Conservation (phyloP, 2,113 vertebrate species). For the Nicator chloris region DNA sequence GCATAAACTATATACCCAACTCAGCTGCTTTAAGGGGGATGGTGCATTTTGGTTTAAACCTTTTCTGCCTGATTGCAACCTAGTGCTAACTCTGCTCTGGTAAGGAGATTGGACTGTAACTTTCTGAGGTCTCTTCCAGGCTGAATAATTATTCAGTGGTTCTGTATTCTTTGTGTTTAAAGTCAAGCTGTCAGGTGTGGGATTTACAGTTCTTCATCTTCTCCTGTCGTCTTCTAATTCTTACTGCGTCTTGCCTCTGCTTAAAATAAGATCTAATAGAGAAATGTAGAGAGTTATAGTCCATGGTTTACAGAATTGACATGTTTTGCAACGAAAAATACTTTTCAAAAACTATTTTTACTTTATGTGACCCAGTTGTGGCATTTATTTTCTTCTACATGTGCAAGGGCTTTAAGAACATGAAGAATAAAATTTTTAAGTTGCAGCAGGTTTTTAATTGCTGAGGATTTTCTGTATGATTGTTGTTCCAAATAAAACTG, state of each 20-base stretch:
- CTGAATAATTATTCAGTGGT: neutral
- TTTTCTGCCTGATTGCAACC: neutral
- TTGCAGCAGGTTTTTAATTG: neutral
- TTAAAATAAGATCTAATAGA: neutral
- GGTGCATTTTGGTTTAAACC: neutral
- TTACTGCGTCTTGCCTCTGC: neutral
- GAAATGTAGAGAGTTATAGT: neutral
- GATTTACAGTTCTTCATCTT: neutral
- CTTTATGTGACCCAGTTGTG: neutral
- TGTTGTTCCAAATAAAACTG: neutral
- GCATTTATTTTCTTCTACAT: neutral
- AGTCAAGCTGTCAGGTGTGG: neutral
- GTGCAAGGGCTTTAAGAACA: neutral
- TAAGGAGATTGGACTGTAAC: neutral
- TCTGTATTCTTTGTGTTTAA: neutral
- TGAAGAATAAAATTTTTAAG: neutral
- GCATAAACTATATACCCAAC: neutral
- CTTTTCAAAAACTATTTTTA: neutral
- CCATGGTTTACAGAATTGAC: neutral
- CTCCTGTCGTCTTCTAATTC: neutral
- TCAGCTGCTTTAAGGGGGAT: neutral
- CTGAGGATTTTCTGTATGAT: neutral
- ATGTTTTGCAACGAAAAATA: neutral
- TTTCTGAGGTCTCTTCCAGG: neutral
- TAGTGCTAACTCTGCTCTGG: neutral